These are phyloP conservation scores for Campoplex nolae DNA, from an alignment of 2,888 invertebrate genomes.

Conservation along the genomic window DNA sequence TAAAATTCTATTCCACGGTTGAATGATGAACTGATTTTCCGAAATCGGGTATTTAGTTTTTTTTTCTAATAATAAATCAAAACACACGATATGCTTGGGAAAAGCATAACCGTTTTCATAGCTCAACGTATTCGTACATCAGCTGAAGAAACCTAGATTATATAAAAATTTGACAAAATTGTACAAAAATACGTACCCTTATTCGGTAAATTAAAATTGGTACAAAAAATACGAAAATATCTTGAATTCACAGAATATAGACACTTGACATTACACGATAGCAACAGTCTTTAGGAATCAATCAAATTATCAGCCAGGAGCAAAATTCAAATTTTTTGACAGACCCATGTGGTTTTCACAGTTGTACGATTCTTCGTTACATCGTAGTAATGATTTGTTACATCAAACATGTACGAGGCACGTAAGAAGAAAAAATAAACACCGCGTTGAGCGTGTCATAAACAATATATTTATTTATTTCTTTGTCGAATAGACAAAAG, in stretches of 20 bases:
- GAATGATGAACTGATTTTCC: not conserved
- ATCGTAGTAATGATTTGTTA: constrained; percentile 36
- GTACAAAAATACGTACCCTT: not conserved
- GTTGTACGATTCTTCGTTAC: constrained; percentile 43
- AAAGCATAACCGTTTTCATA: not conserved
- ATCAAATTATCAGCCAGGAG: not conserved
- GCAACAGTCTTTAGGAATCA: not conserved
- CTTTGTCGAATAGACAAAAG: constrained; percentile 27
- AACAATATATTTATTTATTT: constrained; percentile 52
- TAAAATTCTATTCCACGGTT: not conserved
- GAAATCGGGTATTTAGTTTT: not conserved
- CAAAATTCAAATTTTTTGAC: constrained; percentile 43
- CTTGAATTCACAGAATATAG: not conserved
- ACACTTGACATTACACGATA: not conserved
- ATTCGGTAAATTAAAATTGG: not conserved
- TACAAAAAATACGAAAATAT: not conserved
- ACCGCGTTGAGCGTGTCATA: constrained; percentile 49
- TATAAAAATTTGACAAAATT: not conserved
- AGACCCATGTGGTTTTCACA: constrained; percentile 39
- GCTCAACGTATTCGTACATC: not conserved
- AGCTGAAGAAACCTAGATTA: not conserved
- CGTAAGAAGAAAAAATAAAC: constrained; percentile 45
- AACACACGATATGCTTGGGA: not conserved
- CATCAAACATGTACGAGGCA: constrained; percentile 38
- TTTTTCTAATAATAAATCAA: not conserved